Conservation (phyloP, 2,113 vertebrate genomes). For the Siniperca knerii region DNA sequence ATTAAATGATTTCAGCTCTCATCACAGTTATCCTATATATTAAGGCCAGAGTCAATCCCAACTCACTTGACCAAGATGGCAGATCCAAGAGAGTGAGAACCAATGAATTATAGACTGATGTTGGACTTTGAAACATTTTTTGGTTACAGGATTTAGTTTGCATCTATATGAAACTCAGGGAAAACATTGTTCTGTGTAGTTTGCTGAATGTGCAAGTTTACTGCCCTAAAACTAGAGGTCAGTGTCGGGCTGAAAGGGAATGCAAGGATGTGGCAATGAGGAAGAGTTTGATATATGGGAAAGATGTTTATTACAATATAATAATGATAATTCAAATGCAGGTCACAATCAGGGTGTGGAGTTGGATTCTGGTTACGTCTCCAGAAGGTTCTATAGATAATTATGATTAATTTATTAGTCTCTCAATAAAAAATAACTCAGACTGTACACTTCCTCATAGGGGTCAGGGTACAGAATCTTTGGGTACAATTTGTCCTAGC, state of each 20-base stretch:
- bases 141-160: neutral
- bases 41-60: neutral
- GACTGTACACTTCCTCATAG: neutral
- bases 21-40: neutral
- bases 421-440: neutral
- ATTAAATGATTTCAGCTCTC: neutral
- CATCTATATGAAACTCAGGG: neutral
- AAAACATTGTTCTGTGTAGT: neutral
- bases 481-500: neutral
- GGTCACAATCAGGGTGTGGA: neutral
- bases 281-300: neutral
- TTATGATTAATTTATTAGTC: neutral
- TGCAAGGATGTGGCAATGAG: neutral
- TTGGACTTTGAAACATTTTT: neutral
- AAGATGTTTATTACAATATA: too few species aligned
- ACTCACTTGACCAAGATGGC: neutral
- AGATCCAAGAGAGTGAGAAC: neutral
- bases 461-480: slow-evolving; percentile 4
- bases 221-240: neutral
- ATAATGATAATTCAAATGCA: neutral
- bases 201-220: neutral
- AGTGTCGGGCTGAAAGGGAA: neutral
- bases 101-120: neutral
- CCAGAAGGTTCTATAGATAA: neutral
- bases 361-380: neutral